Evolutionary conservation across 2,113 vertebrate genomes (phyloP), one percentile per base, ranked within the genome.

Genomic region (Condylura cristata): DNA sequence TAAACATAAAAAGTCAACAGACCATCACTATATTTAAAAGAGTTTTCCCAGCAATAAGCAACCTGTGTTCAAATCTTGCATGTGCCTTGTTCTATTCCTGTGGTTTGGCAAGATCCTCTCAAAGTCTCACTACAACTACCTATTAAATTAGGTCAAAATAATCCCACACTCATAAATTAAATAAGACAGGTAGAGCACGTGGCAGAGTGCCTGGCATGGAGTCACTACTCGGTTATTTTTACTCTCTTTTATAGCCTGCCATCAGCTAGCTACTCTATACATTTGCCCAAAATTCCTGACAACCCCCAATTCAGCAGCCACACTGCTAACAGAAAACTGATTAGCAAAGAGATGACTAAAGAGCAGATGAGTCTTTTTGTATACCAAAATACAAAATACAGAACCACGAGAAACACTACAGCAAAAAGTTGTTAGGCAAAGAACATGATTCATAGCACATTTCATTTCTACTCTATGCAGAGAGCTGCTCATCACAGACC

Each of bases 11-110:
- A 91, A 96, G 70, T 87, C 97, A 97, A 87, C 71, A 96, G 97
- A 97, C 95, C 97, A 97, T 97, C 97, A 97, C 96, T 90, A 22
- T 94, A 90, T 97, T 96, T 96, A 94, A 81, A 87, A 94, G 56
- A 95, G 18, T 2, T 66, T 96, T 96, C 90, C 84, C 8, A 0
- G 56, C 66, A 94, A 86, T 34, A 65, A 75, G 82, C 79, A 96
- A 76, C 76, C 71, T 93, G n/a, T 4, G 1, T 46, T 91, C 90
- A 94, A 26, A 91, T 39, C 41, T 75, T 78, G 37, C 61, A 37
- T 89, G 13, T 81, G 58, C 89, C 28, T 66, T 75, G 78, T 96
- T 75, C 86, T 60, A 26, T 63, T 51, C 95, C 37, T 51, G 78
- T 37, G 70, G 90, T 34, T 5, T 41, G 53, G 65, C 41, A 95